phyloP scores from a whole-genome alignment of 2,113 vertebrate species.

The Machaerirhynchus nigripectus region DNA sequence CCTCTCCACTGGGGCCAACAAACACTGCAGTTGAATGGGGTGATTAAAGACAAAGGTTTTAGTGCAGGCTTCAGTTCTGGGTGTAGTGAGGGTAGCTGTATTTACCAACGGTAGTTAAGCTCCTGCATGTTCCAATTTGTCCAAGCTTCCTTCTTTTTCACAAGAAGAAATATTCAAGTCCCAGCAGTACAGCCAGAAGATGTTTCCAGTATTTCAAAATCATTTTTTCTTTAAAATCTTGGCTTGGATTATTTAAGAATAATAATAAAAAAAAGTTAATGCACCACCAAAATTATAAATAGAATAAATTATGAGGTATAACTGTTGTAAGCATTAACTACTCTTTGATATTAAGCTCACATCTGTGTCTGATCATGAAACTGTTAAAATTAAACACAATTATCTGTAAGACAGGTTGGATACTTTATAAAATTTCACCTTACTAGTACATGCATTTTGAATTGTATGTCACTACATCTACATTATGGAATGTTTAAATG shows the following conservation, averaged over 20 bases:
- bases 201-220: neutral
- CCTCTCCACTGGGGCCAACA: neutral
- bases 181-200: neutral
- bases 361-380: constrained; percentile 54
- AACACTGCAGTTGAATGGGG: neutral
- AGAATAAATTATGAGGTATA: constrained; percentile 2
- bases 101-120: neutral
- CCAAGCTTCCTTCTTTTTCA: neutral
- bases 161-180: neutral
- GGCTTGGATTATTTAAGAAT: neutral
- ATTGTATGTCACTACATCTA: neutral
- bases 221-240: neutral
- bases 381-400: constrained; percentile 61
- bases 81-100: neutral
- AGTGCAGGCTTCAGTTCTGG: neutral
- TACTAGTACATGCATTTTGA: neutral
- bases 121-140: neutral
- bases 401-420: constrained; percentile 20
- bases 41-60: neutral
- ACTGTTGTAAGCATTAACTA: constrained; percentile 6
- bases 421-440: constrained; percentile 48
- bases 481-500: neutral
- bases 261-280: neutral
- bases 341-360: constrained; percentile 43
- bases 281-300: neutral